These are phyloP conservation scores for Takifugu flavidus DNA, from an alignment of 2,113 vertebrate genomes.

Conservation along the genomic window DNA sequence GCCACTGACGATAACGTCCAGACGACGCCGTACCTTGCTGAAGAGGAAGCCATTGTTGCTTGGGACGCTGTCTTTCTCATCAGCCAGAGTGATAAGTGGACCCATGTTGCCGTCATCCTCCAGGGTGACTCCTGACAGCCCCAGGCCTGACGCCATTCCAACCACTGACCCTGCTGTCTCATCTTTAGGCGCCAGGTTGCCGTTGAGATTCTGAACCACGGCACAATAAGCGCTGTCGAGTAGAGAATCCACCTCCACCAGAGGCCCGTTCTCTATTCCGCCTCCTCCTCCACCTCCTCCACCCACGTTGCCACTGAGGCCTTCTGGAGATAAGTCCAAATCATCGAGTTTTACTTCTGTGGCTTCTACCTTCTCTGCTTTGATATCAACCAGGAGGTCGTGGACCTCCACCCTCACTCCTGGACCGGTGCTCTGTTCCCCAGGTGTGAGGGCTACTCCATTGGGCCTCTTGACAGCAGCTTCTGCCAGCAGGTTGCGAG, in stretches of 20 bases:
- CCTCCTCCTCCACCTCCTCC: slow-evolving; percentile 72
- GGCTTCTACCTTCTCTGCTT: slow-evolving; percentile 98
- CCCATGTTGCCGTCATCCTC: slow-evolving; percentile 87
- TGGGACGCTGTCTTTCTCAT: slow-evolving; percentile 93
- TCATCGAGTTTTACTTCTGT: slow-evolving; percentile 98
- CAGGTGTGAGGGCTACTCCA: slow-evolving; percentile 75
- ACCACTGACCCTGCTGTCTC: slow-evolving; percentile 66
- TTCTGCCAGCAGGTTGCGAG: slow-evolving; percentile 88
- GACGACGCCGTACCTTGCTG: slow-evolving; percentile 80
- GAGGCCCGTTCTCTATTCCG: slow-evolving; percentile 86
- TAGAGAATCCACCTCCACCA: slow-evolving; percentile 94
- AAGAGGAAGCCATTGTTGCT: slow-evolving; percentile 92
- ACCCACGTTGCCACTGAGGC: slow-evolving; percentile 84
- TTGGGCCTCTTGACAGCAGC: slow-evolving; percentile 80
- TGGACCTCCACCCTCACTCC: slow-evolving; percentile 95
- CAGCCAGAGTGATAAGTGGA: slow-evolving; percentile 93
- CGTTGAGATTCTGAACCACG: slow-evolving; percentile 94
- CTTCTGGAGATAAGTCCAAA: slow-evolving; percentile 95
- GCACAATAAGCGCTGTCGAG: slow-evolving; percentile 94
- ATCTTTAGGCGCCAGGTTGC: slow-evolving; percentile 81
- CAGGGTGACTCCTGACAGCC: slow-evolving; percentile 56
- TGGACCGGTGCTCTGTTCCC: slow-evolving; percentile 67
- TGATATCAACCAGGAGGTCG: slow-evolving; percentile 91
- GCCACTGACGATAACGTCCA: background rate
- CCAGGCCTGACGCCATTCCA: slow-evolving; percentile 46